Evolutionary conservation across 2,888 invertebrate species (phyloP).

Genomic region (Mimas tiliae): DNA sequence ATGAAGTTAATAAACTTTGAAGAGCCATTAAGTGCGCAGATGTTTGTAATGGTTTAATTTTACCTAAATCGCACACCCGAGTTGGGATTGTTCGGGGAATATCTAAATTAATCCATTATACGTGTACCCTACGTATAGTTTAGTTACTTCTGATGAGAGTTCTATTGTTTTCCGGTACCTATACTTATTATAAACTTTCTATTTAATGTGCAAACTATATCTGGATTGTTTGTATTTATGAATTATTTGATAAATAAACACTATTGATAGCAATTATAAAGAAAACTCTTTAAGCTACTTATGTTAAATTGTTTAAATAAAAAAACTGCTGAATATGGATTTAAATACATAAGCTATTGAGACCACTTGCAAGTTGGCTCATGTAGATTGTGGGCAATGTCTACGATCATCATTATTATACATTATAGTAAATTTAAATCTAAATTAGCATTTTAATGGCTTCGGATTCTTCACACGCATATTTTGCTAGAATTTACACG

Average conservation of each 20-base stretch:
- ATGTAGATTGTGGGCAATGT: slow-evolving; percentile 32
- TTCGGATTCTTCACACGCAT: slow-evolving; percentile 63
- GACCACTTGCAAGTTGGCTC: slow-evolving; percentile 18
- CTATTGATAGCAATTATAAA: not conserved
- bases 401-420: slow-evolving; percentile 34
- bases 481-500: slow-evolving; percentile 79
- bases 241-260: not conserved
- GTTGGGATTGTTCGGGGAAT: slow-evolving; percentile 51
- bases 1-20: slow-evolving; percentile 49
- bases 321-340: slow-evolving; percentile 19
- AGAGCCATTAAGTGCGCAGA: slow-evolving; percentile 57
- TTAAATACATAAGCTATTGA: slow-evolving; percentile 1
- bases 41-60: slow-evolving; percentile 77
- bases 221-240: too few species aligned
- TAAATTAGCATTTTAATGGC: slow-evolving; percentile 76
- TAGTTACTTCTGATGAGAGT: slow-evolving; percentile 26
- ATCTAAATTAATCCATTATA: slow-evolving; percentile 48
- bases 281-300: not conserved
- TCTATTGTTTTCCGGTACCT: slow-evolving; percentile 14
- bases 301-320: slow-evolving; percentile 3
- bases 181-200: slow-evolving; percentile 1
- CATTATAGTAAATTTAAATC: slow-evolving; percentile 31
- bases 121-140: slow-evolving; percentile 41
- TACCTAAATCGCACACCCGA: slow-evolving; percentile 56
- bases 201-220: not conserved